phyloP scores from a whole-genome alignment of 2,113 vertebrate species.

The Limanda limanda region DNA sequence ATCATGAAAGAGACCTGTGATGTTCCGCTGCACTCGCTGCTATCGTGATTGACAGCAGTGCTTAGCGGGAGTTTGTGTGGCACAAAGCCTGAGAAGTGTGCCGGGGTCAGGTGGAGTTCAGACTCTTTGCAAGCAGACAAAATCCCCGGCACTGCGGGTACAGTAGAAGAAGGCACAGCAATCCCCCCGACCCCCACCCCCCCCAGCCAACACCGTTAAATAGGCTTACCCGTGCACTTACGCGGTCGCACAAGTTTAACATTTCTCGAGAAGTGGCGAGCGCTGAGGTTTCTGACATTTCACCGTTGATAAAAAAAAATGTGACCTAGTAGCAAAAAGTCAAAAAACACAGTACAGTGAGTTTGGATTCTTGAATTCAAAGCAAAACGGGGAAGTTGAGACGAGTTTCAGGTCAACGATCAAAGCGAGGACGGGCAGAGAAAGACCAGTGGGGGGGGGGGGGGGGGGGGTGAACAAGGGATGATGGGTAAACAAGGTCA shows the following conservation, averaged over 20 bases:
- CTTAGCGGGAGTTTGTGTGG: slow-evolving; percentile 69
- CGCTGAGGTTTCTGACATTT: slow-evolving; percentile 15
- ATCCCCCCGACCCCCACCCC: slow-evolving; percentile 7
- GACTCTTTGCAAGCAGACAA: slow-evolving; percentile 27
- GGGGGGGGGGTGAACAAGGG: neutral
- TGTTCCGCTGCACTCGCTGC: slow-evolving; percentile 71
- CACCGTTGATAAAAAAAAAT: neutral
- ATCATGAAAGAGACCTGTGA: slow-evolving; percentile 78
- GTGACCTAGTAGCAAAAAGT: neutral
- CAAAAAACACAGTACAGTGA: neutral
- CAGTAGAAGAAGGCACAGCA: slow-evolving; percentile 17
- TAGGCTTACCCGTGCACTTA: slow-evolving; percentile 29
- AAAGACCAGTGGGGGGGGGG: neutral
- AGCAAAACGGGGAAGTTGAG: slow-evolving; percentile 17
- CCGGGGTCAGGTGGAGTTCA: slow-evolving; percentile 77
- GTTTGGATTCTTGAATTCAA: neutral
- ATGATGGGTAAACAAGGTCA: slow-evolving; percentile 12
- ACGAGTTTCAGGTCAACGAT: slow-evolving; percentile 33
- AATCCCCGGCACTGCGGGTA: slow-evolving; percentile 21
- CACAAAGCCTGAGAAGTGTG: slow-evolving; percentile 69
- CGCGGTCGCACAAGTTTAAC: slow-evolving; percentile 18
- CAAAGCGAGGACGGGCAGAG: neutral
- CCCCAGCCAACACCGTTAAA: slow-evolving; percentile 4
- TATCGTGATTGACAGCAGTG: slow-evolving; percentile 73
- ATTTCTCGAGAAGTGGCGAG: neutral